These are phyloP conservation scores for Thymelicus lineola DNA, from an alignment of 2,888 invertebrate species.

Conservation along the genomic window DNA sequence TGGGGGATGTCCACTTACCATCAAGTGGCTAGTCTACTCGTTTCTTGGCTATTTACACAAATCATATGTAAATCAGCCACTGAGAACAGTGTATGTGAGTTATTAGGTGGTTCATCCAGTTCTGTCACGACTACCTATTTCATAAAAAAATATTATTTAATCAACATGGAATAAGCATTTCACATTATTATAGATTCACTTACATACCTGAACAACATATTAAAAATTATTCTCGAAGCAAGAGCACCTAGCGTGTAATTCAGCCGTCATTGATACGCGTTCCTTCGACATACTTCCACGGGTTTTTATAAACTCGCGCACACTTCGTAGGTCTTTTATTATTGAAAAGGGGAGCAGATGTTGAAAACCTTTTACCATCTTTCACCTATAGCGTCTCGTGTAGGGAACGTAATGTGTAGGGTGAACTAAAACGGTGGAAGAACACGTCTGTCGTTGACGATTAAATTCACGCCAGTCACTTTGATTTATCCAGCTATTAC, in stretches of 20 bases:
- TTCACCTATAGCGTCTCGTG: conserved; percentile 51
- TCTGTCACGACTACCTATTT: no score
- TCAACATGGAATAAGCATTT: background rate
- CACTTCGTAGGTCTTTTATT: conserved; percentile 68
- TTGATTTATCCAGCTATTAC: conserved; percentile 36
- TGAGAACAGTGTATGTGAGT: no score
- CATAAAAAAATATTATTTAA: no score
- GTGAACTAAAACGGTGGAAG: conserved; percentile 53
- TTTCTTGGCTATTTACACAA: no score
- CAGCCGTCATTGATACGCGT: conserved; percentile 29
- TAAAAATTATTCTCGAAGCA: conserved; percentile 3
- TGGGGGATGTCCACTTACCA: no score
- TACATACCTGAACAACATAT: background rate
- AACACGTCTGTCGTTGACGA: conserved; percentile 32
- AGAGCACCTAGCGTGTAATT: conserved; percentile 21
- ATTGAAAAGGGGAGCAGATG: conserved; percentile 75
- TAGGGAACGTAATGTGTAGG: conserved; percentile 40
- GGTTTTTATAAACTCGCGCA: conserved; percentile 69
- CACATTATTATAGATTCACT: background rate
- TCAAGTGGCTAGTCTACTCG: no score
- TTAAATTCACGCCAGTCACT: conserved; percentile 35
- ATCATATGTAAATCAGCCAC: no score
- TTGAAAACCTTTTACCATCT: conserved; percentile 68
- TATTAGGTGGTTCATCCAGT: no score
- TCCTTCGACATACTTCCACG: conserved; percentile 27